Percentiles rank a stretch among this genome's conserved stretches.
Evolutionary conservation across 1,140 invertebrate species (phyloP).

Genomic region (Drosophila baimaii): DNA sequence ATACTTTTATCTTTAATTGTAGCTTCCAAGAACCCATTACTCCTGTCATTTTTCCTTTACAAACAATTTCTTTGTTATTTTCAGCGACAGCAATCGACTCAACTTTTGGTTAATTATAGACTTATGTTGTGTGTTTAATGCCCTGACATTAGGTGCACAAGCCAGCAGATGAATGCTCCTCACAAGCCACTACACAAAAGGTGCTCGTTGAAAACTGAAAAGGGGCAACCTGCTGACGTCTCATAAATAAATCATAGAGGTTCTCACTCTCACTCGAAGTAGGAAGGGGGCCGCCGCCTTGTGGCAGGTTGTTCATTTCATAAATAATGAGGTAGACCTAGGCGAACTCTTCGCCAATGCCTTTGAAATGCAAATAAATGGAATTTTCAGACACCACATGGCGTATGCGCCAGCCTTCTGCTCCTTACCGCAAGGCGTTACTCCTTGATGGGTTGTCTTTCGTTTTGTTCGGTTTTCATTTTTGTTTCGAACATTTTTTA

Average conservation of each 20-base stretch:
- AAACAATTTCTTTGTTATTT: conserved; percentile 6
- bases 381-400: conserved; percentile 36
- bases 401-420: conserved; percentile 29
- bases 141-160: conserved; percentile 32
- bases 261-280: conserved; percentile 29
- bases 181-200: conserved; percentile 26
- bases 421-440: conserved; percentile 15
- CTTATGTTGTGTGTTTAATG: conserved; percentile 30
- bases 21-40: background rate
- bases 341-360: conserved; percentile 14
- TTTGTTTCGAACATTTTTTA: conserved; percentile 31
- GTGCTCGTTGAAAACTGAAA: conserved; percentile 16
- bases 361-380: conserved; percentile 55
- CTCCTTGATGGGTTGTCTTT: background rate
- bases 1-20: background rate
- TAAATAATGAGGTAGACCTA: conserved; percentile 44
- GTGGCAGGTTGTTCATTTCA: conserved; percentile 44
- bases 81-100: background rate
- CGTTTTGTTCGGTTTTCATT: background rate
- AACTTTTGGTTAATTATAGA: conserved; percentile 35
- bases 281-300: too few relatives aligned
- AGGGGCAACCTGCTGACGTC: conserved; percentile 41
- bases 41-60: background rate
- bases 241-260: conserved; percentile 44
- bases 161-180: conserved; percentile 8